Percentiles rank a stretch among this genome's conserved stretches.
phyloP scores from a whole-genome alignment of 2,888 invertebrate species.

The Strigamia crassipes region DNA sequence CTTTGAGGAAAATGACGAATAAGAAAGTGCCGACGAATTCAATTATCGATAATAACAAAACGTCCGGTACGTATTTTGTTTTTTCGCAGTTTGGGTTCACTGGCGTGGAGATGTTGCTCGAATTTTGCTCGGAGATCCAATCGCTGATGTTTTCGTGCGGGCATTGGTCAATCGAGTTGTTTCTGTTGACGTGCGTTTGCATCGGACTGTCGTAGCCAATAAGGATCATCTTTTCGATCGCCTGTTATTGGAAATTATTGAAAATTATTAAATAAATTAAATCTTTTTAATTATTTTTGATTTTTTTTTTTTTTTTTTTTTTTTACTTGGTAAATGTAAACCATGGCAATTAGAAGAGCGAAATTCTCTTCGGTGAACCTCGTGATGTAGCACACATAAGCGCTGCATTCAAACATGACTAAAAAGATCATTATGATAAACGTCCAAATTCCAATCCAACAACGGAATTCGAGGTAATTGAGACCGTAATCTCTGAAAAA shows the following conservation, averaged over 20 bases:
- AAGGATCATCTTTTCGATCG: conserved; percentile 46
- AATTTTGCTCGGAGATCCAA: neutral
- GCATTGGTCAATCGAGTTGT: neutral
- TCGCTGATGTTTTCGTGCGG: neutral
- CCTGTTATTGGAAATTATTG: neutral
- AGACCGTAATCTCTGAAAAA: conserved; percentile 47
- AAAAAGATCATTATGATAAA: conserved; percentile 54
- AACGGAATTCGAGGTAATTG: conserved; percentile 55
- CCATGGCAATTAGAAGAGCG: conserved; percentile 55
- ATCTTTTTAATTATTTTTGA: too few species aligned
- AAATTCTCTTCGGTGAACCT: conserved; percentile 57
- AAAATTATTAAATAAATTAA: conserved; percentile 16
- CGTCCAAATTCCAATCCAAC: conserved; percentile 58
- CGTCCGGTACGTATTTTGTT: conserved; percentile 54
- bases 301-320: neutral
- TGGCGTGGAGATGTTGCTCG: neutral
- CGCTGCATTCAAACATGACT: conserved; percentile 55
- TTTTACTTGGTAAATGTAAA: conserved; percentile 52
- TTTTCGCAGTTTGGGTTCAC: neutral
- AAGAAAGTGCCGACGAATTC: conserved; percentile 58
- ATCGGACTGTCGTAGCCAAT: conserved; percentile 46
- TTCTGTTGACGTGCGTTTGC: conserved; percentile 12
- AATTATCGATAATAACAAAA: conserved; percentile 58
- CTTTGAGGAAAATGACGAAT: conserved; percentile 56
- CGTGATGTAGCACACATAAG: conserved; percentile 56